Evolutionary conservation across 2,113 vertebrate genomes (phyloP).

Genomic region (Recurvirostra avosetta): DNA sequence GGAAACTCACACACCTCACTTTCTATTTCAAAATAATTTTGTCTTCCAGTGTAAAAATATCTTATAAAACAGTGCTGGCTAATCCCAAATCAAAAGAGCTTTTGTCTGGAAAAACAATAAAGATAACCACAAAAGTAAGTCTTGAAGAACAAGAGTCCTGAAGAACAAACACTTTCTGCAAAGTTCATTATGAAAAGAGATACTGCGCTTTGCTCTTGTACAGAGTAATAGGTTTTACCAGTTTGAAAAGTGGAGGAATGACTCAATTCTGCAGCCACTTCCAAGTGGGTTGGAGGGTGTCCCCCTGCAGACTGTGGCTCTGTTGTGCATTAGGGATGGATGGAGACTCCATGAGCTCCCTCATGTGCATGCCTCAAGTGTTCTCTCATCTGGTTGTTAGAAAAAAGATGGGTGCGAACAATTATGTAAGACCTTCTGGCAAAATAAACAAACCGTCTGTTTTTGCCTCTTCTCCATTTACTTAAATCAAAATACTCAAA

Average conservation of each 20-base stretch:
- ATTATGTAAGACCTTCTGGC: not conserved
- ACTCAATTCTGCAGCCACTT: not conserved
- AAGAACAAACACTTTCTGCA: not conserved
- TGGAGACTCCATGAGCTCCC: not conserved
- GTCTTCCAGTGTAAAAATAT: not conserved
- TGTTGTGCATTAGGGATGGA: not conserved
- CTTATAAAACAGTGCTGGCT: not conserved
- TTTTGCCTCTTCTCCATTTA: not conserved
- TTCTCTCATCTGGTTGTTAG: not conserved
- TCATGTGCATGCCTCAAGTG: not conserved
- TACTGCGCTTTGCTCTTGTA: not conserved
- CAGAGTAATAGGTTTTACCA: not conserved
- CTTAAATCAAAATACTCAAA: not conserved
- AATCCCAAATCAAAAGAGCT: not conserved
- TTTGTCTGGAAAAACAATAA: not conserved
- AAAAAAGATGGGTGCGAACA: not conserved
- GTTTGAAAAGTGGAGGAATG: not conserved
- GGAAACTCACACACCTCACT: not conserved
- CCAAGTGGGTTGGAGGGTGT: rapidly evolving
- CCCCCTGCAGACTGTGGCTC: not conserved
- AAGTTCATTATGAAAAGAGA: not conserved
- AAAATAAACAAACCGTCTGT: not conserved
- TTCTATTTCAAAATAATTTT: not conserved
- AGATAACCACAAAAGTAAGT: not conserved
- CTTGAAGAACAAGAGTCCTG: not conserved